Evolutionary conservation across 1,140 invertebrate species (phyloP).

Genomic region (Drosophila arizonae): DNA sequence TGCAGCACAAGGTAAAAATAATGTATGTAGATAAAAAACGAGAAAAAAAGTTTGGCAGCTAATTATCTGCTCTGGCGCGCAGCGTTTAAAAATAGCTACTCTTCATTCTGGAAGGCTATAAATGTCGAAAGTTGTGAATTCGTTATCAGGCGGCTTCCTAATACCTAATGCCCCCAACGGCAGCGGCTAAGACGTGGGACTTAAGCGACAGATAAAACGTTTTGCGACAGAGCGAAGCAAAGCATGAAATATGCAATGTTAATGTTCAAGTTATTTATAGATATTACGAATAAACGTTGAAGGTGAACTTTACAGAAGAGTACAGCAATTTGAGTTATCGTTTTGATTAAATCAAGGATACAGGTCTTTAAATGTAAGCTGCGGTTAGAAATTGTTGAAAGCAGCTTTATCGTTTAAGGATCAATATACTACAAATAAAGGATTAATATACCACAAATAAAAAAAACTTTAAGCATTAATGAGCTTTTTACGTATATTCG

Average conservation of each 20-base stretch:
- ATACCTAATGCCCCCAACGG: background rate
- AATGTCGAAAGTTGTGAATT: constrained; percentile 7
- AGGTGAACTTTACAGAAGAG: too few relatives aligned
- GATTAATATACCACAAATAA: too few relatives aligned
- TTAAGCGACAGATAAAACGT: background rate
- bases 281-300: too few relatives aligned
- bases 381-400: too few relatives aligned
- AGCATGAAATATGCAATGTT: background rate
- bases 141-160: background rate
- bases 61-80: constrained; percentile 54
- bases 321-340: too few relatives aligned
- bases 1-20: background rate
- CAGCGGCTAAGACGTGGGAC: background rate
- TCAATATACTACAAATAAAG: too few relatives aligned
- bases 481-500: too few relatives aligned
- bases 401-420: too few relatives aligned
- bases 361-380: too few relatives aligned
- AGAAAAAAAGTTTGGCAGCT: constrained; percentile 43
- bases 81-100: constrained; percentile 3
- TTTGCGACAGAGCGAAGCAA: background rate
- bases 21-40: background rate
- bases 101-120: background rate
- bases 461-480: too few relatives aligned
- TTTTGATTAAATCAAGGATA: too few relatives aligned
- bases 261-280: background rate